Evolutionary conservation across 2,888 invertebrate genomes (phyloP), one percentile per base, ranked within the genome.

Genomic region (Dioctria rufipes): DNA sequence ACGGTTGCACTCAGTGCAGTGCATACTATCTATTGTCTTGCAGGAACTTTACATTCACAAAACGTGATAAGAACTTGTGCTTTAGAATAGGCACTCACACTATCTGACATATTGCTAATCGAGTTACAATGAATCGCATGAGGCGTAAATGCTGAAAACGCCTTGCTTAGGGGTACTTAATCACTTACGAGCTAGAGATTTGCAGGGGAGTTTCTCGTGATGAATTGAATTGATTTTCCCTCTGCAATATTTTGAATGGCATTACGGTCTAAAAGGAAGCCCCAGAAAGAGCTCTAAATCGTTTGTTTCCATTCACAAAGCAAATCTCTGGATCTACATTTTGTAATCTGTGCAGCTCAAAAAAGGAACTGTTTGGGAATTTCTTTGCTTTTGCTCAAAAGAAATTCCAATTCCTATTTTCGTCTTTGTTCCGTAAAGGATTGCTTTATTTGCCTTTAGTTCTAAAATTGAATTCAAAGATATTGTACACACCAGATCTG

Each of bases 241-340:
- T 60, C 13, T 58, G 58, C 58, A 73, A 58, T 42, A 54, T 73
- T 73, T 73, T 73, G 58, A 73, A 58, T 58, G 58, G 58, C 40
- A 25, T n/a, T n/a, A 42, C 39, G 40, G n/a, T 13, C 42, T 5
- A 58, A 73, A 73, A 73, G 73, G 42, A 73, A 73, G 42, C 60
- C 73, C 43, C 11, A 39, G 37, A 13, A 42, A 42, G 73, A 37
- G 9, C 13, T 11, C 58, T 58, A 73, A 73, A 73, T 73, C 73
- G 73, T 60, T 60, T 73, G 73, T 73, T 73, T 60, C 43, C 58
- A 42, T 73, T 73, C 73, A 73, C 73, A 73, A 73, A 73, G 73
- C 60, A 73, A 73, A 73, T 73, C 73, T 73, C 42, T 58, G n/a
- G 42, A 73, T 73, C 60, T 60, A 73, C 73, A 73, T 58, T 73